Conservation (phyloP, 2,113 vertebrate genomes). For the Nicator chloris region DNA sequence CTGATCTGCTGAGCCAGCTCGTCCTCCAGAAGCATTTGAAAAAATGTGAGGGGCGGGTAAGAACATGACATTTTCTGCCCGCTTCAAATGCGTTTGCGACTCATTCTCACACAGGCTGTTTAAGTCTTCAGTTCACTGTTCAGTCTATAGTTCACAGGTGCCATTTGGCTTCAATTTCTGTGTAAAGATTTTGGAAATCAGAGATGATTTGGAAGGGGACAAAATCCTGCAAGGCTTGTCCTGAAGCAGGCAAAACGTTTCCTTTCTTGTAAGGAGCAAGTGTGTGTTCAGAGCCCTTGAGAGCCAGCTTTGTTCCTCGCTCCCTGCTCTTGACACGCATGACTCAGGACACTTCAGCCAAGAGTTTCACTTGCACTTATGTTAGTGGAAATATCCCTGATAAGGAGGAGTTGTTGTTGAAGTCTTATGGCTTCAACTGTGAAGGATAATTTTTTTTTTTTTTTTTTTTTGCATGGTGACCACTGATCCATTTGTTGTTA, state of each 20-base stretch:
- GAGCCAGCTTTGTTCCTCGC: background rate
- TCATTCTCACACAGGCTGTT: background rate
- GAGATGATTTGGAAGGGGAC: background rate
- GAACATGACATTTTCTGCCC: background rate
- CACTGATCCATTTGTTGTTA: slow-evolving; percentile 30
- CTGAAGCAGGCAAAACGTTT: background rate
- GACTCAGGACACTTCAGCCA: background rate
- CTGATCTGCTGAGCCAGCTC: background rate
- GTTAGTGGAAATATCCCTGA: slow-evolving; percentile 30
- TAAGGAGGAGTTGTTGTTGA: slow-evolving; percentile 19
- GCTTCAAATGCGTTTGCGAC: background rate
- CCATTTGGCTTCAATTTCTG: background rate
- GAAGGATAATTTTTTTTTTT: slow-evolving; percentile 28
- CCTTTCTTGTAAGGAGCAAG: background rate
- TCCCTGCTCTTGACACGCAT: background rate
- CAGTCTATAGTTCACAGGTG: background rate
- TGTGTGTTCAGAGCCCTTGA: background rate
- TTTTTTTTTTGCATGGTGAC: background rate
- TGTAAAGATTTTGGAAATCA: background rate
- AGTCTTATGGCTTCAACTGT: background rate
- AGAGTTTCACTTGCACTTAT: slow-evolving; percentile 36
- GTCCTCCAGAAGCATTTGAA: background rate
- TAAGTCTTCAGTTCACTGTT: background rate
- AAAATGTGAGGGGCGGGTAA: background rate
- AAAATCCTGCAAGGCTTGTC: background rate